A percentile compares a stretch with the other conserved stretches of the same genome.
These are phyloP conservation scores for Sepioteuthis lessoniana DNA, from an alignment of 2,888 invertebrate genomes.

Conservation along the genomic window DNA sequence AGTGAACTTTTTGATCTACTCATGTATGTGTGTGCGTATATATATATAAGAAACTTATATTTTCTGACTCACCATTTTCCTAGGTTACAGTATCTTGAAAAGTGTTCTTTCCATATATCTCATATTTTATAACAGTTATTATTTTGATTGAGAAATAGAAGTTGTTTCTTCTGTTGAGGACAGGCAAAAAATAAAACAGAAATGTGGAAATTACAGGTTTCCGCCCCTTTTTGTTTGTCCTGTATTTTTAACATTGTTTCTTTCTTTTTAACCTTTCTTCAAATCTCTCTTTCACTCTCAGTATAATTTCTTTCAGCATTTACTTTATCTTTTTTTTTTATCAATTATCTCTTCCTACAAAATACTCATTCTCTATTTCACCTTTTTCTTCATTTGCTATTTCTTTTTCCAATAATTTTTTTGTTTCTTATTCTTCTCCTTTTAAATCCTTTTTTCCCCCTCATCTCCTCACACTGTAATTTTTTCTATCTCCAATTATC, in stretches of 20 bases:
- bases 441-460: background rate
- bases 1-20: too few relatives aligned
- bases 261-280: background rate
- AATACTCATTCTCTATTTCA: background rate
- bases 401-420: background rate
- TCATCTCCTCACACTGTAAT: background rate
- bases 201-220: background rate
- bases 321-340: too few relatives aligned
- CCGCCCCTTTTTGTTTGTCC: background rate
- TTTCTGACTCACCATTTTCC: background rate
- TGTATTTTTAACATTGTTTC: background rate
- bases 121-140: background rate
- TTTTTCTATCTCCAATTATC: background rate
- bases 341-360: background rate
- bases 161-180: background rate
- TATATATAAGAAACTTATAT: too few relatives aligned
- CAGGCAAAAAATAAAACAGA: background rate
- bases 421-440: background rate
- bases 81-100: background rate
- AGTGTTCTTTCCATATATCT: background rate
- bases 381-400: background rate
- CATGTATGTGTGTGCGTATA: too few relatives aligned
- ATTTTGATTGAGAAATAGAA: background rate
- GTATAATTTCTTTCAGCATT: background rate
- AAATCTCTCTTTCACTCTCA: background rate